Evolutionary conservation across 2,797 vertebrate genomes (phyloP), one percentile per base, ranked within the genome.

Genomic region (Danio albolineatus): DNA sequence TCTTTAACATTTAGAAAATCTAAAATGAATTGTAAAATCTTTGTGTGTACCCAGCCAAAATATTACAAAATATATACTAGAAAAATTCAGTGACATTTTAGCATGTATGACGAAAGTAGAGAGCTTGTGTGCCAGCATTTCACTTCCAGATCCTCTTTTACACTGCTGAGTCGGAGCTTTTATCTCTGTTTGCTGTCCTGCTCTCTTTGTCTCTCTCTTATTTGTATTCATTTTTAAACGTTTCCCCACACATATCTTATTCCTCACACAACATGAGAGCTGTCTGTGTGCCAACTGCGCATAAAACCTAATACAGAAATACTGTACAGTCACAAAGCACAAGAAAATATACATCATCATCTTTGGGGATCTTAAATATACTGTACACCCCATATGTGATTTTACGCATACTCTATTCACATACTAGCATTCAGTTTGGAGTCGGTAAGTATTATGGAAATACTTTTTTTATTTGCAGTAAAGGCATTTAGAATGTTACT

Each of bases 71-170:
- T 28, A 3, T 28, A 28, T 28, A 1, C 53, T 43, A 72, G 44
- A 57, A 57, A 2, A 36, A 57, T 44, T 57, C 41, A 44, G 38
- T 43, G 7, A 56, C 16, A 38, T 43, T 72, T 56, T 7, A 43
- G 4, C 66, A 0, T 51, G 38, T 28, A n/a, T 14, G 17, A 21
- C 17, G 4, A 54, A 53, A 69, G 57, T 17, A 17, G 53, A 62
- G 7, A 19, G 19, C 38, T 72, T 49, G 66, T 57, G 57, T 65
- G 67, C 59, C 74, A 71, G 85, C 82, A 36, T 88, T 90, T 91
- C 88, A 87, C 70, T 90, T 89, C 88, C 83, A 80, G 60, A 84
- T 79, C 78, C 75, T 67, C 83, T 88, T 88, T 86, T 49, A 38
- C n/a, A 13, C 69, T 73, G 21, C 59, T 62, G 44, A 51, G 61